Evolutionary conservation across 1,140 invertebrate genomes (phyloP), one percentile per base, ranked within the genome.

Genomic region (Drosophila parabipectinata): DNA sequence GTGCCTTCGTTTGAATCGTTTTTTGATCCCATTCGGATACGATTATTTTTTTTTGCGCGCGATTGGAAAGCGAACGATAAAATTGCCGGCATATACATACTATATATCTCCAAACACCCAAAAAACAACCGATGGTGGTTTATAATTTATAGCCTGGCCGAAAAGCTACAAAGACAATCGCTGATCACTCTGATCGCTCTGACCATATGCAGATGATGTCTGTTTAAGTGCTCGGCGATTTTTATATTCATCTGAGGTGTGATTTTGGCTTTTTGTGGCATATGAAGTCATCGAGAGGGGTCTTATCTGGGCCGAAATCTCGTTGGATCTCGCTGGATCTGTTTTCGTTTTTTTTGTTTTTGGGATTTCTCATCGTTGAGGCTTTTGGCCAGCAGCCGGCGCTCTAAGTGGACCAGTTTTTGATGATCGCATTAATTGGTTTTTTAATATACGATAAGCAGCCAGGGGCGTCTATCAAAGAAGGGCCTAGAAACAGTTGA

Each of bases 231-330:
- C 72, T 34, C 52, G 63, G 21, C 56, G 79, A 88, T 87, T 87
- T 79, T 87, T 82, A 76, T 88, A 77, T 78, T 87, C 64, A 64
- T 68, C 73, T 79, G 75, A 88, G 82, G 82, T 87, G 82, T 87
- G 83, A 85, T 85, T 77, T 79, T 53, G 62, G 53, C 59, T 61
- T 79, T 79, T 62, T 72, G 66, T 77, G 75, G 62, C 61, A 74
- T 73, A 88, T 87, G 83, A 87, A 87, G 69, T 87, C 82, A 87
- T 88, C 83, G 54, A 66, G 45, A 12, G 37, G 21, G 41, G 56
- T 47, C 58, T 82, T 81, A 63, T 84, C 55, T 39, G 34, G 30
- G 10, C 52, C 24, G 14, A 56, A 45, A 76, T 76, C 73, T 66
- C 18, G 56, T 28, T 48, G 44, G 15, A 58, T 58, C 55, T 68